Evolutionary conservation across 1,140 invertebrate genomes (phyloP).

Genomic region (Dendroctonus ponderosae): DNA sequence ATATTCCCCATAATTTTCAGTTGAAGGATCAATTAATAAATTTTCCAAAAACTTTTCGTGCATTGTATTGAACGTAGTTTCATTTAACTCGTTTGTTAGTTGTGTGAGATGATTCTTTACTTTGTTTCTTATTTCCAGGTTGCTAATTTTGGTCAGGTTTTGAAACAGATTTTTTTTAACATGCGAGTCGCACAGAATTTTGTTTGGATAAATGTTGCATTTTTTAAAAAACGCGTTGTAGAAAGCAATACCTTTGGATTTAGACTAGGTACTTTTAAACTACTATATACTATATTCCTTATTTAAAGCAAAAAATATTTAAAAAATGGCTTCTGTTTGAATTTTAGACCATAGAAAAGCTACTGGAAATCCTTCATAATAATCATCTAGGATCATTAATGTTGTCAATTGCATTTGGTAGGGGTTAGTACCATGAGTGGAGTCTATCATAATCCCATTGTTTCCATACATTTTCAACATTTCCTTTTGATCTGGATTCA

Average conservation of each 20-base stretch:
- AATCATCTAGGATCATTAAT: conserved; percentile 1
- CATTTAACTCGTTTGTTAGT: no score
- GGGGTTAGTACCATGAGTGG: conserved; percentile 7
- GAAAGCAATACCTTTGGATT: neutral
- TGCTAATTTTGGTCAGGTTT: conserved; percentile 3
- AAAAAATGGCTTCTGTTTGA: conserved; percentile 5
- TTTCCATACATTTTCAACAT: conserved; percentile 13
- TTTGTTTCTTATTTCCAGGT: neutral
- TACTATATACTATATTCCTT: neutral
- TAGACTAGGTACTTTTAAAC: neutral
- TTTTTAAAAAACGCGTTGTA: neutral
- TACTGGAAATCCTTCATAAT: conserved; percentile 6
- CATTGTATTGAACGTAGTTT: no score
- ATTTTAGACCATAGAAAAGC: conserved; percentile 7
- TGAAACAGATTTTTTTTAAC: conserved; percentile 4
- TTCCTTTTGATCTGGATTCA: conserved; percentile 14
- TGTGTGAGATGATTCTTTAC: neutral
- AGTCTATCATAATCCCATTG: conserved; percentile 6
- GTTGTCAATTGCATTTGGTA: conserved; percentile 8
- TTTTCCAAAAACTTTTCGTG: no score
- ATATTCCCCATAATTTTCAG: no score
- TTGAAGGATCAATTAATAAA: no score
- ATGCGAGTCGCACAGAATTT: conserved; percentile 5
- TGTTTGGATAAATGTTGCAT: neutral
- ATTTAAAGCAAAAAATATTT: neutral